Evolutionary conservation across 2,113 vertebrate species (phyloP).

Genomic region (Myrmecobius fasciatus): DNA sequence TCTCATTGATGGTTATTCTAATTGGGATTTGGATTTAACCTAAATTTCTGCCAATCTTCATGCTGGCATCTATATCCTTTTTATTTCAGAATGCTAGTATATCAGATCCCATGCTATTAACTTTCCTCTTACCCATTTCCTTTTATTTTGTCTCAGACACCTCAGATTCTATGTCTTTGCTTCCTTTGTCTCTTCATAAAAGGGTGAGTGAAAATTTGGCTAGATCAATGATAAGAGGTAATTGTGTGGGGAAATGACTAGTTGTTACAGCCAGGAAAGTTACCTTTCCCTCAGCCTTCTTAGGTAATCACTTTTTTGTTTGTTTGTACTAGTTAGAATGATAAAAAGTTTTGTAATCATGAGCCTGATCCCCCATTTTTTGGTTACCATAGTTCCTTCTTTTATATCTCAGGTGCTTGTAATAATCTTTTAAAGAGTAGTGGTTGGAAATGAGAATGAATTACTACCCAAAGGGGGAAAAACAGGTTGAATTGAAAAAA

Average conservation of each 20-base stretch:
- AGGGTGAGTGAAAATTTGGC: neutral
- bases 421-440: neutral
- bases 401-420: neutral
- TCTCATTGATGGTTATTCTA: neutral
- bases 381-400: neutral
- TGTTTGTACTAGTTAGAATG: neutral
- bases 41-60: neutral
- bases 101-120: too few relatives aligned
- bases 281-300: too few relatives aligned
- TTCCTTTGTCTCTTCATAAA: neutral
- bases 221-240: neutral
- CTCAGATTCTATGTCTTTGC: neutral
- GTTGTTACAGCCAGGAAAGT: neutral
- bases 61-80: neutral
- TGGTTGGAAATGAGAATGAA: neutral
- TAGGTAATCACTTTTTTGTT: too few relatives aligned
- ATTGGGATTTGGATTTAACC: neutral
- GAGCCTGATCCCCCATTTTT: neutral
- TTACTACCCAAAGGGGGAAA: neutral
- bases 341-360: neutral
- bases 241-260: neutral
- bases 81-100: too few relatives aligned
- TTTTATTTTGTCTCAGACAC: neutral
- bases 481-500: neutral
- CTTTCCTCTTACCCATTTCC: neutral